These are phyloP conservation scores for Otus scops DNA, from an alignment of 2,797 vertebrate genomes.

Conservation along the genomic window DNA sequence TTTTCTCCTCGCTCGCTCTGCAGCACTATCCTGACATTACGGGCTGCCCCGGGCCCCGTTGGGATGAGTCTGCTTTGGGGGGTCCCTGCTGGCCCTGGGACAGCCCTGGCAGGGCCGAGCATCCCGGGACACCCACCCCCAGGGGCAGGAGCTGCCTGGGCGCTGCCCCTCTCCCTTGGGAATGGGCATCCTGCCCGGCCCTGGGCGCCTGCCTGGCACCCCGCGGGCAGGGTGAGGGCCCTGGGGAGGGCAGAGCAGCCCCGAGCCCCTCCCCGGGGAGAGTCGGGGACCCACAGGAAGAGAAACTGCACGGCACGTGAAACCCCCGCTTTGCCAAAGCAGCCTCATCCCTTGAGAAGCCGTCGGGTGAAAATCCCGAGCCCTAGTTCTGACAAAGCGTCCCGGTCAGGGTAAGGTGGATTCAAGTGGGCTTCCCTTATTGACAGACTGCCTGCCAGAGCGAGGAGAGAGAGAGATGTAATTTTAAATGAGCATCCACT, in stretches of 20 bases:
- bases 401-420: rapidly evolving
- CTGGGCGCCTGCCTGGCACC: not conserved
- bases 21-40: rapidly evolving
- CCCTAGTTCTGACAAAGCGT: not conserved
- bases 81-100: not conserved
- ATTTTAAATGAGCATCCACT: not conserved
- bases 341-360: not conserved
- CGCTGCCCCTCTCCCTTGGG: not conserved
- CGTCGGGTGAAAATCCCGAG: not conserved
- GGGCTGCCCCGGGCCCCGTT: rapidly evolving
- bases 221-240: not conserved
- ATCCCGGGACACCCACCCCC: not conserved
- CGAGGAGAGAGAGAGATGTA: not conserved
- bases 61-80: rapidly evolving
- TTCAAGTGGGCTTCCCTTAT: not conserved
- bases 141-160: not conserved
- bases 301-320: rapidly evolving
- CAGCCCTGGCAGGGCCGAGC: not conserved
- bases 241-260: not conserved
- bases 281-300: not conserved
- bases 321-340: not conserved
- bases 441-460: not conserved
- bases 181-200: rapidly evolving
- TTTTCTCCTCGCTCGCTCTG: rapidly evolving
- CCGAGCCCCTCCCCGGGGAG: rapidly evolving